phyloP scores from a whole-genome alignment of 1,140 invertebrate species.

The Cyclina sinensis region DNA sequence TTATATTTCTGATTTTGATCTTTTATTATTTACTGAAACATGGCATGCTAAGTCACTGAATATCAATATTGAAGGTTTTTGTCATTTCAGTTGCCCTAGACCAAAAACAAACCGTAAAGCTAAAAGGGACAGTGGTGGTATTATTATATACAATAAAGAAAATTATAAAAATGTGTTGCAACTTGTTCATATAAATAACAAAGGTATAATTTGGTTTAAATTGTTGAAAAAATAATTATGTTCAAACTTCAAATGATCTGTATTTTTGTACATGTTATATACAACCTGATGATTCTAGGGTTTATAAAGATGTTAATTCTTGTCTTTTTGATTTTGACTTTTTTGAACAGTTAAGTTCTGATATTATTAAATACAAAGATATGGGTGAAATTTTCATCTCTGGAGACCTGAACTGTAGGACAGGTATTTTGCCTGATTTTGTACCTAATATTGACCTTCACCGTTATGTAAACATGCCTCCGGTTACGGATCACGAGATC shows the following conservation, averaged over 20 bases:
- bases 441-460: too few relatives aligned
- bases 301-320: background rate
- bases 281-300: too few relatives aligned
- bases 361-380: background rate
- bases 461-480: too few relatives aligned
- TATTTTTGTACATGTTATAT: background rate
- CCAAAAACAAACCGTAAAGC: too few relatives aligned
- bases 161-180: background rate
- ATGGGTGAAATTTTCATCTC: background rate
- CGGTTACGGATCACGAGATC: too few relatives aligned
- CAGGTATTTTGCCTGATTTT: too few relatives aligned
- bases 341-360: background rate
- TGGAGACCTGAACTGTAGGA: background rate
- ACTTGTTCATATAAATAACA: background rate
- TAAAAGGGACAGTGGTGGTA: too few relatives aligned
- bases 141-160: background rate
- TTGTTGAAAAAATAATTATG: background rate
- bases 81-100: slow-evolving; percentile 1
- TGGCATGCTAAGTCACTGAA: background rate
- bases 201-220: background rate
- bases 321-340: background rate
- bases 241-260: too few relatives aligned
- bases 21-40: too few relatives aligned
- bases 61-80: background rate
- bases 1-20: slow-evolving; percentile 14